phyloP scores from a whole-genome alignment of 2,888 invertebrate species.

The Nemotelus nigrinus region DNA sequence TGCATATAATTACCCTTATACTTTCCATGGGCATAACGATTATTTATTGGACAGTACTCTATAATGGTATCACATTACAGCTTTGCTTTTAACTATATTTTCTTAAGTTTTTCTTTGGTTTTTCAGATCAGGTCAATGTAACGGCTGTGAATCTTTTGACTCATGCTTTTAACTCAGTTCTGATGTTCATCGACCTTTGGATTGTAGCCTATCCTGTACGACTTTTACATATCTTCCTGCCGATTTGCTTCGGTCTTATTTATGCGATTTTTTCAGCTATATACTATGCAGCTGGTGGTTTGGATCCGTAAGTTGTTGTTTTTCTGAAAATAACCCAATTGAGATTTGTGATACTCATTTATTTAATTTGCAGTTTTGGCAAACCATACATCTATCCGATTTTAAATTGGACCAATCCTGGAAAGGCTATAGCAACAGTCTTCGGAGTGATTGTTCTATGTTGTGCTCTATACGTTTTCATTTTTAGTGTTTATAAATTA shows the following conservation, averaged over 20 bases:
- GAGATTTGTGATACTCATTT: background rate
- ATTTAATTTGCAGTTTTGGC: conserved; percentile 66
- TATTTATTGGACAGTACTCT: conserved; percentile 74
- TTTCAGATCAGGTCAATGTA: conserved; percentile 69
- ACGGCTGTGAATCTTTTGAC: conserved; percentile 76
- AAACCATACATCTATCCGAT: conserved; percentile 76
- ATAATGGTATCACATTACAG: conserved; percentile 55
- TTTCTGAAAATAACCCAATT: background rate
- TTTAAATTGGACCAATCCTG: conserved; percentile 78
- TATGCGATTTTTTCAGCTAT: conserved; percentile 70
- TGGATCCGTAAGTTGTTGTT: conserved; percentile 64
- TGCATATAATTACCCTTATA: conserved; percentile 74
- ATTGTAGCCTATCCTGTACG: conserved; percentile 79
- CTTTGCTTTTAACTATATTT: background rate
- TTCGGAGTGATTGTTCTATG: conserved; percentile 59
- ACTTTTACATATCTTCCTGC: conserved; percentile 72
- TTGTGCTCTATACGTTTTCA: conserved; percentile 58
- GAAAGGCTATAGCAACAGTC: conserved; percentile 59
- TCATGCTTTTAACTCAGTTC: conserved; percentile 79
- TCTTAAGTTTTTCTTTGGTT: background rate
- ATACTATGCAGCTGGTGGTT: conserved; percentile 72
- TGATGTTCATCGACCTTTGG: conserved; percentile 78
- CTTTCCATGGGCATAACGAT: conserved; percentile 76
- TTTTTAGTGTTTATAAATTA: conserved; percentile 61
- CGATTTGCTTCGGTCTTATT: conserved; percentile 69